Evolutionary conservation across 2,113 vertebrate genomes (phyloP), one percentile per base, ranked within the genome.

Genomic region (Nibea coibor): DNA sequence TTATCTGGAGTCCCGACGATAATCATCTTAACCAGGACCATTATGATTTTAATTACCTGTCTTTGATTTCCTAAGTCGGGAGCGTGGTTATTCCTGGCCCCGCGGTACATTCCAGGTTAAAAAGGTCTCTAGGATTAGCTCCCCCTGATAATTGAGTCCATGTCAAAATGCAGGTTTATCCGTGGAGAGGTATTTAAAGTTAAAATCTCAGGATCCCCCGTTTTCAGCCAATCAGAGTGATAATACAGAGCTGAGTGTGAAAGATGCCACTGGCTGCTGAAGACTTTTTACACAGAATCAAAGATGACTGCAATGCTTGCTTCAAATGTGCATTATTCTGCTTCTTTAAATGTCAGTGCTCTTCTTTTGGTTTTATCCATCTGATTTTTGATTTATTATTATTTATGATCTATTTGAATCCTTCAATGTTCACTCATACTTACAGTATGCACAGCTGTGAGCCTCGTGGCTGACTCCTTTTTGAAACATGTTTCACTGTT

Each of bases 11-110:
- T 81, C 74, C 76, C 31, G 65, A 72, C 22, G 93, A 93, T 93
- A 92, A 94, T 94, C 93, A 94, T 94, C 93, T 94, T 93, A 93
- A 92, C 92, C 88, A 75, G 65, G 83, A 86, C 92, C 89, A 93
- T 94, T 94, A 93, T 91, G 86, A 92, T 93, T 93, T 94, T 93
- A 95, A 93, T 94, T 91, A 93, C 83, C 84, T 87, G 72, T 83
- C 93, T 95, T 93, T 93, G 91, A 94, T 94, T 94, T 86, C 70
- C 75, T 67, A 85, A 88, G 77, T 91, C 58, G 4, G 89, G 62
- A 90, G 87, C 65, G 22, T 70, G 89, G 87, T 92, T 93, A 88
- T 93, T 90, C 82, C 79, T 72, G 81, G 85, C 70, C 89, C 85
- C 11, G 70, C 48, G 73, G 88, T 71, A 87, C 78, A 84, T 79